These are phyloP conservation scores for Eilema caniola DNA, from an alignment of 2,888 invertebrate species.

Conservation along the genomic window DNA sequence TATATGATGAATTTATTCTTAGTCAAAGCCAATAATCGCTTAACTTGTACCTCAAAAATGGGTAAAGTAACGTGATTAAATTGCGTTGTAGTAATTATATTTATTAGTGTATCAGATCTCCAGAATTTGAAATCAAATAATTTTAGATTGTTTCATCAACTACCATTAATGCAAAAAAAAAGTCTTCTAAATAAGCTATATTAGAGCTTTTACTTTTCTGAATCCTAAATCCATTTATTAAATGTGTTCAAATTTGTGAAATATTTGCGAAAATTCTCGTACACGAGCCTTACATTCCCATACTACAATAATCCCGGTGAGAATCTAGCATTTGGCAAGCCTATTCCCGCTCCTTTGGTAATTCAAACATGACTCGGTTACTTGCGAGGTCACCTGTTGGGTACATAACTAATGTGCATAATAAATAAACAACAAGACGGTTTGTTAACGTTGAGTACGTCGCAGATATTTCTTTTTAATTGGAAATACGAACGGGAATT, in stretches of 20 bases:
- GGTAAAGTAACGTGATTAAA: no score
- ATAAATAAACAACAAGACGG: constrained; percentile 4
- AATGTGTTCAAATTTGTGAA: not conserved
- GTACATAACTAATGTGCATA: constrained; percentile 12
- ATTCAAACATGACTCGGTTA: constrained; percentile 16
- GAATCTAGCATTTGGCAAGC: not conserved
- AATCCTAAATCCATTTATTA: not conserved
- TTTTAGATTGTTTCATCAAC: no score
- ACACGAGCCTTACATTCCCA: not conserved
- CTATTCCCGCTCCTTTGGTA: not conserved
- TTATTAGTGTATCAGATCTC: no score
- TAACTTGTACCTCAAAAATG: no score
- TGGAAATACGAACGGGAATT: not conserved
- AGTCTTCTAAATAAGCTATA: no score
- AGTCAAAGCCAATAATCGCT: no score
- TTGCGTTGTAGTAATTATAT: no score
- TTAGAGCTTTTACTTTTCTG: not conserved
- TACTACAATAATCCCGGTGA: not conserved
- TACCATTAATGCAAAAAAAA: no score
- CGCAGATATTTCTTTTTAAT: not conserved
- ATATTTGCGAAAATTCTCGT: not conserved
- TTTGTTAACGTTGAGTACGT: not conserved
- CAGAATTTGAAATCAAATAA: no score
- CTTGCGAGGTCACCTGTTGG: constrained; percentile 13
- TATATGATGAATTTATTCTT: no score